A percentile compares a stretch with the other conserved stretches of the same genome.
These are phyloP conservation scores for Pandion haliaetus DNA, from an alignment of 2,113 vertebrate species.

Conservation along the genomic window DNA sequence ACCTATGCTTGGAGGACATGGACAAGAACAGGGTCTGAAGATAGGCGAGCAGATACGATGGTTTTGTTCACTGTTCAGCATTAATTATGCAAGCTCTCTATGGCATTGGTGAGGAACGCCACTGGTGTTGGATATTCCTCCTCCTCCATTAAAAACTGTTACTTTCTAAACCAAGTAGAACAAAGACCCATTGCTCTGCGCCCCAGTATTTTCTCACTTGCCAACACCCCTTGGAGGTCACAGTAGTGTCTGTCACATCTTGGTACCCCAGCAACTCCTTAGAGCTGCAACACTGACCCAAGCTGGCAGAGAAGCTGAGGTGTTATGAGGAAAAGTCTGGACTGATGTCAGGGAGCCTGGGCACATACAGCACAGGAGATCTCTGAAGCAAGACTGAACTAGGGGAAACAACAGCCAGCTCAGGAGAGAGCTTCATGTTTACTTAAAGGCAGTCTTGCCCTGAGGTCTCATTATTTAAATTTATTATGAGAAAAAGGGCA, in stretches of 20 bases:
- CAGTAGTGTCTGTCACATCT: not conserved
- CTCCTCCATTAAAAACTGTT: not conserved
- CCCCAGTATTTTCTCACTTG: not conserved
- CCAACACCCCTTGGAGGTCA: not conserved
- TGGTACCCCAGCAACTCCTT: not conserved
- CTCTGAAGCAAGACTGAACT: not conserved
- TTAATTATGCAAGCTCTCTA: not conserved
- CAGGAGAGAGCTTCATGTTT: not conserved
- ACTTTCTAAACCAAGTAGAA: not conserved
- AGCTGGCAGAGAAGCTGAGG: not conserved
- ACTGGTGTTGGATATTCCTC: not conserved
- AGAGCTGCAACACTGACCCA: not conserved
- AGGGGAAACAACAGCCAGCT: not conserved
- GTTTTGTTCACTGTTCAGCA: not conserved
- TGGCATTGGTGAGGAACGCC: not conserved
- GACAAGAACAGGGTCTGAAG: not conserved
- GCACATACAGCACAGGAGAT: not conserved
- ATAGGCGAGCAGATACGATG: rapidly evolving
- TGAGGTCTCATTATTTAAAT: not conserved
- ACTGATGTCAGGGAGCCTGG: not conserved
- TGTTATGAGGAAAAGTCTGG: not conserved
- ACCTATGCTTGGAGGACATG: not conserved
- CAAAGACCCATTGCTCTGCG: not conserved
- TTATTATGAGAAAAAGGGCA: not conserved
- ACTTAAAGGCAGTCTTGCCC: not conserved